These are phyloP conservation scores for Orientallactaga bullata DNA, from an alignment of 2,113 vertebrate genomes.

Conservation along the genomic window DNA sequence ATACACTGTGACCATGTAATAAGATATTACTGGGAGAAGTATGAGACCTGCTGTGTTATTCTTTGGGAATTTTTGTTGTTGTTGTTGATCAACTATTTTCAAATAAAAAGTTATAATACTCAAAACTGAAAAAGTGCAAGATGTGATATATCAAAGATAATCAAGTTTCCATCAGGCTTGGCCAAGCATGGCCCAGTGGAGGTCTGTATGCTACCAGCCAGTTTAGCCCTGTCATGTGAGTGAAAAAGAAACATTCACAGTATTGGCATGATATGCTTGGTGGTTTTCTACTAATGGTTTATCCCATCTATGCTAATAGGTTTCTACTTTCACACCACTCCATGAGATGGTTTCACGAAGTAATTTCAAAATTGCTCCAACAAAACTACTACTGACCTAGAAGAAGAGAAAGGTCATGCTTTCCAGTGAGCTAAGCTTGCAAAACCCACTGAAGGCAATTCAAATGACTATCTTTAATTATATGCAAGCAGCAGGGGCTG, in stretches of 20 bases:
- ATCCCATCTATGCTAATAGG: background rate
- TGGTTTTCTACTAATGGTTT: background rate
- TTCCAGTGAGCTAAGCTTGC: background rate
- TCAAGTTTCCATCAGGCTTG: background rate
- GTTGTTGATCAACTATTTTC: slow-evolving; percentile 16
- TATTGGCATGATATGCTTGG: background rate
- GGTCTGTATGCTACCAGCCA: background rate
- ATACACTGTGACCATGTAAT: background rate
- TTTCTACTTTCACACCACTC: background rate
- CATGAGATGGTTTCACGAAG: background rate
- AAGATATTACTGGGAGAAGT: background rate
- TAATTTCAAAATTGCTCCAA: background rate
- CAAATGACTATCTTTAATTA: background rate
- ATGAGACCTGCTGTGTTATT: background rate
- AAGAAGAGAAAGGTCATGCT: background rate
- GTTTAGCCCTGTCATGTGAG: fast-evolving
- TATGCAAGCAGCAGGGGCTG: background rate
- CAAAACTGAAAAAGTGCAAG: background rate
- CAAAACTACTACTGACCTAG: slow-evolving; percentile 11
- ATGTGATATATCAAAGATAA: background rate
- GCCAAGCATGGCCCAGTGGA: background rate
- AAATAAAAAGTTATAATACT: slow-evolving; percentile 7
- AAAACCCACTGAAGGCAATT: background rate
- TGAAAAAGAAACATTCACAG: background rate
- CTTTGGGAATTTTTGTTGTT: background rate